Conservation (phyloP, 1,140 invertebrate genomes). For the Stratiolaelaps scimitus region DNA sequence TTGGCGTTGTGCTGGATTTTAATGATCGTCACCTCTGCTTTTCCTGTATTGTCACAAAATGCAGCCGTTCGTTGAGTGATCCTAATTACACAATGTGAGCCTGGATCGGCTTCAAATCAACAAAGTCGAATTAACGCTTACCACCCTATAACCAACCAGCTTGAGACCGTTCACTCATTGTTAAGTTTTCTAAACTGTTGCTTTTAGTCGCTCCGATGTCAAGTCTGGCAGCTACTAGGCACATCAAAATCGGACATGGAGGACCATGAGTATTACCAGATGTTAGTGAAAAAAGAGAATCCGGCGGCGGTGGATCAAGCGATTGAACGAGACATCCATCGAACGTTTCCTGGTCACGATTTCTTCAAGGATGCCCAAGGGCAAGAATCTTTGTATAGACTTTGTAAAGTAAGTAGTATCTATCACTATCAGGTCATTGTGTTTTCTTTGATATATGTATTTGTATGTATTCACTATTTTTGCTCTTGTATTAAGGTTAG, state of each 20-base stretch:
- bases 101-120: too few relatives aligned
- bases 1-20: too few relatives aligned
- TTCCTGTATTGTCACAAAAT: too few relatives aligned
- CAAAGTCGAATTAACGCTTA: too few relatives aligned
- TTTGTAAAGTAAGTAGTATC: constrained; percentile 54
- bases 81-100: too few relatives aligned
- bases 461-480: neutral
- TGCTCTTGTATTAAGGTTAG: too few relatives aligned
- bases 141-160: too few relatives aligned
- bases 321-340: constrained; percentile 86
- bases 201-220: constrained; percentile 59
- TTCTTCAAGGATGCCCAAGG: constrained; percentile 89
- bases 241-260: constrained; percentile 11
- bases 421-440: neutral
- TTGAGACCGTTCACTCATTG: too few relatives aligned
- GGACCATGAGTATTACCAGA: constrained; percentile 28
- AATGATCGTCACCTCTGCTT: too few relatives aligned
- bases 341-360: constrained; percentile 96
- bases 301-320: constrained; percentile 54
- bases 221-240: constrained; percentile 91
- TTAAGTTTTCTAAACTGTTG: too few relatives aligned
- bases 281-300: constrained; percentile 34
- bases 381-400: constrained; percentile 86
- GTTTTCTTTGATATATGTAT: neutral
- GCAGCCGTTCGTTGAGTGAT: too few relatives aligned